These are phyloP conservation scores for Cariama cristata DNA, from an alignment of 2,113 vertebrate species.

Conservation along the genomic window DNA sequence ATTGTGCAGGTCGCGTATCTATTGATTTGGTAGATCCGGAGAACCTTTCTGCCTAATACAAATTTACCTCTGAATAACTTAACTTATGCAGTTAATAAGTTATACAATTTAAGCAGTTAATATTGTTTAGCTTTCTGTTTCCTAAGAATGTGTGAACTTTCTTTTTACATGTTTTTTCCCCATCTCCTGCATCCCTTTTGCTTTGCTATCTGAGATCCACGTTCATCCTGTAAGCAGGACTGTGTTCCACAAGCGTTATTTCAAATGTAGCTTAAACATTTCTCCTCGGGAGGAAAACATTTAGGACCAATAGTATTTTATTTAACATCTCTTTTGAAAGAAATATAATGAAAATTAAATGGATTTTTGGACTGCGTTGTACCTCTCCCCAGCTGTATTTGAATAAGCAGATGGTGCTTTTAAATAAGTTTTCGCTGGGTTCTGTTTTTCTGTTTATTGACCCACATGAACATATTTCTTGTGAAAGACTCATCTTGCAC, in stretches of 20 bases:
- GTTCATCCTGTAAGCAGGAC: background rate
- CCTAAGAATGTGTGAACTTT: background rate
- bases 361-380: background rate
- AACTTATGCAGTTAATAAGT: background rate
- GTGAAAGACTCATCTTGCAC: background rate
- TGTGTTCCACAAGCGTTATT: background rate
- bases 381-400: background rate
- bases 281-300: background rate
- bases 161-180: background rate
- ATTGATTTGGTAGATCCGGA: background rate
- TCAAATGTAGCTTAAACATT: background rate
- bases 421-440: background rate
- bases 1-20: background rate
- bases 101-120: background rate
- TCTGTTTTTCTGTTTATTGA: constrained; percentile 16
- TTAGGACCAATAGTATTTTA: background rate
- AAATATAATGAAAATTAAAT: background rate
- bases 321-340: constrained; percentile 27
- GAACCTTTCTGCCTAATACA: background rate
- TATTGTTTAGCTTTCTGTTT: background rate
- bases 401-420: constrained; percentile 29
- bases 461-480: background rate
- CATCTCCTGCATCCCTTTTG: background rate
- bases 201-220: background rate
- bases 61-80: background rate